Conservation (phyloP, 2,888 invertebrate species). For the Carpatolechia fugitivella region DNA sequence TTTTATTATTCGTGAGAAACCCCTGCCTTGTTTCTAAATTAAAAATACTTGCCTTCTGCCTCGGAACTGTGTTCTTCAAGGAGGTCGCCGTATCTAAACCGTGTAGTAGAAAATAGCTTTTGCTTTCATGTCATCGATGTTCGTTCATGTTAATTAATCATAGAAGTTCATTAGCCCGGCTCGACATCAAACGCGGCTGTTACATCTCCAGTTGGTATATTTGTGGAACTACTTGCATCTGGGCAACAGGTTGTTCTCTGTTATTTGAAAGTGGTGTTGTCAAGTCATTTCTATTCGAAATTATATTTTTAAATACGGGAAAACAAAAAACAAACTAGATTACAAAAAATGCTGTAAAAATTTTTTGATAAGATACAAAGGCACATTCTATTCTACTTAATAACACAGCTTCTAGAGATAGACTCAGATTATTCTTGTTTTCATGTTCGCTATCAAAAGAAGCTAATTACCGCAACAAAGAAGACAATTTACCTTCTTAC, state of each 20-base stretch:
- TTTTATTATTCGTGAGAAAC: neutral
- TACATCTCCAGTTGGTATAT: conserved; percentile 8
- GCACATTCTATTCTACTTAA: too few relatives aligned
- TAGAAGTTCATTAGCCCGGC: conserved; percentile 21
- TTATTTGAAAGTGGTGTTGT: too few relatives aligned
- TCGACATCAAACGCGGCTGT: conserved; percentile 24
- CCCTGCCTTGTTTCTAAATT: neutral
- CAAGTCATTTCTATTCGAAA: too few relatives aligned
- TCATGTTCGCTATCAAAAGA: neutral
- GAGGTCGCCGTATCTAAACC: neutral
- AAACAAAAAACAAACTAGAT: neutral
- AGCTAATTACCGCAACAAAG: neutral
- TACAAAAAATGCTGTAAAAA: neutral
- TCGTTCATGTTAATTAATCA: conserved; percentile 22
- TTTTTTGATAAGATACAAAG: too few relatives aligned
- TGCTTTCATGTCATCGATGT: conserved; percentile 6
- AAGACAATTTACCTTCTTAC: neutral
- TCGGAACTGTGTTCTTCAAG: neutral
- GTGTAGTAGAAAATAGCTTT: conserved; percentile 5
- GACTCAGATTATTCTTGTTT: too few relatives aligned
- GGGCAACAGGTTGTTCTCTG: conserved; percentile 3
- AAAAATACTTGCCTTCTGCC: neutral
- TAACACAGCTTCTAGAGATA: too few relatives aligned
- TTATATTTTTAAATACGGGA: too few relatives aligned
- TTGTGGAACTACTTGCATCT: conserved; percentile 5